Evolutionary conservation across 2,797 vertebrate species (phyloP), one percentile per base, ranked within the genome.

Genomic region (Neopelma chrysocephalum): DNA sequence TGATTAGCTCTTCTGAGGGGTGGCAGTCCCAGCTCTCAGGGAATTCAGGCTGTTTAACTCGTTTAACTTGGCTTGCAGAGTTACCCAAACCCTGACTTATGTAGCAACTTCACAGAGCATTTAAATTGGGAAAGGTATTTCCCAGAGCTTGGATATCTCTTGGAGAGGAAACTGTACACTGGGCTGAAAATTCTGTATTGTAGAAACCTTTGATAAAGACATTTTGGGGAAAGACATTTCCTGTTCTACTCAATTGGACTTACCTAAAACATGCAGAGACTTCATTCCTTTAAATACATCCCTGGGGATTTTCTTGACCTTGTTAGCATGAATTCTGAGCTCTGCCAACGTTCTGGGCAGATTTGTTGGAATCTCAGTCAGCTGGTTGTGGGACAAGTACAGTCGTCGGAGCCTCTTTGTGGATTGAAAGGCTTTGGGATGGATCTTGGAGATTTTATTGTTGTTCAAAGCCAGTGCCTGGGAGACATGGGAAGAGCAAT

Each of bases 391-490:
- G 80, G 99, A 99, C 79, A 99, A 75, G 94, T 99, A 99, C 3
- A 99, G 97, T 92, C 99, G 98, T 76, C 98, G 97, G 43, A 99
- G 97, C 80, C 98, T 98, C 71, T 98, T 98, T 96, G 98, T 98
- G 94, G 98, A 96, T 86, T 97, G 98, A 97, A 99, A 99, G 34
- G 99, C 99, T 96, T 99, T 99, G 12, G 99, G 99, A 23, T 99
- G 99, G 88, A 99, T 98, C 97, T 99, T 99, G 26, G 98, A 97
- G 96, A 99, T 98, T 97, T 98, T 99, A 90, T 99, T 99, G 97
- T 99, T 99, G 97, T 99, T 99, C 94, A 99, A 97, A 96, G 99
- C 99, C 97, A 99, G 96, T 78, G 99, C 99, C 99, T 99, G 83
- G 72, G 87, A 70, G 60, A 94, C 72, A 51, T 45, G 34, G 48